These are phyloP conservation scores for Blera fallax DNA, from an alignment of 2,888 invertebrate genomes.

Conservation along the genomic window DNA sequence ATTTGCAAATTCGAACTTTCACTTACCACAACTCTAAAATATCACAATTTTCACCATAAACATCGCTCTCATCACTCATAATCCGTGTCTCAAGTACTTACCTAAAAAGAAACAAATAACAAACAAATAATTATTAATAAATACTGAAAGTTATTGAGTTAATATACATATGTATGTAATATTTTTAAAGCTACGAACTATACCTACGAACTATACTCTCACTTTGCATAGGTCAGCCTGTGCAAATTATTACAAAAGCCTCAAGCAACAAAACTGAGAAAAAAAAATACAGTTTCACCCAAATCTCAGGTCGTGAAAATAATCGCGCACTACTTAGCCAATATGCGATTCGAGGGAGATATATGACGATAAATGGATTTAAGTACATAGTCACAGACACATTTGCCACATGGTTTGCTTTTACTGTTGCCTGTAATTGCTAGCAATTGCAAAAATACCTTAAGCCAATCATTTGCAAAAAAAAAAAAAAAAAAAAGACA, in stretches of 20 bases:
- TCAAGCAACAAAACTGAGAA: neutral
- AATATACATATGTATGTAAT: neutral
- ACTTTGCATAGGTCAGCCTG: slow-evolving; percentile 17
- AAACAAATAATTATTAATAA: neutral
- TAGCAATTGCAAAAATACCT: slow-evolving; percentile 62
- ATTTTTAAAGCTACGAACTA: no score
- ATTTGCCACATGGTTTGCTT: slow-evolving; percentile 46
- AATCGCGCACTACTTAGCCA: slow-evolving; percentile 26
- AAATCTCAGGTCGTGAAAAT: slow-evolving; percentile 44
- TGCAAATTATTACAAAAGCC: slow-evolving; percentile 13
- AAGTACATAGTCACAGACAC: slow-evolving; percentile 20
- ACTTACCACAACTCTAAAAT: slow-evolving; percentile 18
- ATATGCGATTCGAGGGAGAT: slow-evolving; percentile 7
- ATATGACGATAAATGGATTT: neutral
- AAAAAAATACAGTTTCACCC: slow-evolving; percentile 36
- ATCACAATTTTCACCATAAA: neutral
- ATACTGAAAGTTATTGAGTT: slow-evolving; percentile 4
- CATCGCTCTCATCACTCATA: neutral
- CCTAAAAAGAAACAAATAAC: slow-evolving; percentile 54
- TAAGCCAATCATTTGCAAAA: slow-evolving; percentile 58
- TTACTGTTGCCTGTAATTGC: slow-evolving; percentile 43
- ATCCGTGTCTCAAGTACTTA: slow-evolving; percentile 30
- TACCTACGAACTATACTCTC: no score
- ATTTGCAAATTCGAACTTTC: neutral
- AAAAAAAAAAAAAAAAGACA: slow-evolving; percentile 23